Evolutionary conservation across 2,888 invertebrate species (phyloP).

Genomic region (Amblyteles armatorius): DNA sequence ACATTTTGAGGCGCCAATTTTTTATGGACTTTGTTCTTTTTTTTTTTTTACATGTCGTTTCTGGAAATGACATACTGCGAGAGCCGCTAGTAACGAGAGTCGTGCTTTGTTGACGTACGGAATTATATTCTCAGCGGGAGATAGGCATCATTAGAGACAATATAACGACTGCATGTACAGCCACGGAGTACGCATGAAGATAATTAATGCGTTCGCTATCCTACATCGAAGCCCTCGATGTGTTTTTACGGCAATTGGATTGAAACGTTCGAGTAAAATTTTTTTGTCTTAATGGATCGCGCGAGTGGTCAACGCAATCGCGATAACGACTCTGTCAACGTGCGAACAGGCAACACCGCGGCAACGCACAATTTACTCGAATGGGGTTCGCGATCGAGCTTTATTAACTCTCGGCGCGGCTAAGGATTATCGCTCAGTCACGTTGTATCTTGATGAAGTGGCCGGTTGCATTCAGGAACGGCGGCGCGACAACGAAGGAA

Average conservation of each 20-base stretch:
- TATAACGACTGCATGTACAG: constrained; percentile 39
- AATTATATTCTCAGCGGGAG: constrained; percentile 43
- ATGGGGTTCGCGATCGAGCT: constrained; percentile 18
- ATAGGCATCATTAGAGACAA: constrained; percentile 61
- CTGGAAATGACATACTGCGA: constrained; percentile 6
- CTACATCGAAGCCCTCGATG: constrained; percentile 49
- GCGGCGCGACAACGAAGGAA: constrained; percentile 4
- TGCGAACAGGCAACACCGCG: constrained; percentile 32
- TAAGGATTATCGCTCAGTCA: constrained; percentile 31
- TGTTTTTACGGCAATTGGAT: constrained; percentile 53
- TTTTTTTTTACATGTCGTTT: not conserved
- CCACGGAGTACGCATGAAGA: constrained; percentile 18
- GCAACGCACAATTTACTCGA: constrained; percentile 42
- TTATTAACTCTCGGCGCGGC: constrained; percentile 33
- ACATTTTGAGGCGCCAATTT: constrained; percentile 13
- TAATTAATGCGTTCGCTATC: constrained; percentile 50
- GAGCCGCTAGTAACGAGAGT: constrained; percentile 36
- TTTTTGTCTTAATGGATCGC: constrained; percentile 41
- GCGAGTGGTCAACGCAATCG: constrained; percentile 47
- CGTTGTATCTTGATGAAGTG: constrained; percentile 39
- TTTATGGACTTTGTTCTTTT: not conserved
- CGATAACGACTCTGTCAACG: constrained; percentile 60
- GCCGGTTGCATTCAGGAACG: constrained; percentile 19
- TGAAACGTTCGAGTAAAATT: constrained; percentile 55
- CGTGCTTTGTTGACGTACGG: constrained; percentile 27